A percentile compares a stretch with the other conserved stretches of the same genome.
phyloP scores from a whole-genome alignment of 2,888 invertebrate species.

The Aspidiotus destructor region DNA sequence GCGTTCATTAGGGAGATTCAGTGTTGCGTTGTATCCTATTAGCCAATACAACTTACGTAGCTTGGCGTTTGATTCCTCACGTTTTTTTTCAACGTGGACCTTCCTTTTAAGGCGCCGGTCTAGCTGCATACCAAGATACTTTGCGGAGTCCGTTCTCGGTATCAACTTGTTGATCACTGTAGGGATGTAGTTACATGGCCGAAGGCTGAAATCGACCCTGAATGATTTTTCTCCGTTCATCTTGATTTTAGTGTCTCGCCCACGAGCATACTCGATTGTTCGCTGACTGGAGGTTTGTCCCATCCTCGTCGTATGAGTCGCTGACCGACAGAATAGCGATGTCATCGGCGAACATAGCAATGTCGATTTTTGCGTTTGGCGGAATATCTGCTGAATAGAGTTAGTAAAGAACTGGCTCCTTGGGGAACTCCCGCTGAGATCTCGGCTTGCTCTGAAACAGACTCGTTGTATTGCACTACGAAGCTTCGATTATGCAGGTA shows the following conservation, averaged over 20 bases:
- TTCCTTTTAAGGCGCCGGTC: conserved; percentile 47
- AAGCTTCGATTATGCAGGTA: conserved; percentile 5
- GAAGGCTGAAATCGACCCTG: conserved; percentile 11
- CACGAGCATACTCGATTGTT: background rate
- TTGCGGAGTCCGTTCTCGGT: conserved; percentile 83
- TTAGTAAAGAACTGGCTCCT: background rate
- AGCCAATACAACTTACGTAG: conserved; percentile 35
- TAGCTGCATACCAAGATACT: conserved; percentile 86
- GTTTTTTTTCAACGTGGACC: conserved; percentile 27
- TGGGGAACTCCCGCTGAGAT: conserved; percentile 15
- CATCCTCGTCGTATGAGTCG: background rate
- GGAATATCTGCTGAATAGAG: conserved; percentile 14
- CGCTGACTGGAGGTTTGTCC: conserved; percentile 8
- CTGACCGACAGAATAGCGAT: conserved; percentile 5
- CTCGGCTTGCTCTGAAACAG: conserved; percentile 3
- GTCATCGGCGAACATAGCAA: conserved; percentile 11
- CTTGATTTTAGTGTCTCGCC: conserved; percentile 16
- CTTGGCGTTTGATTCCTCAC: conserved; percentile 24
- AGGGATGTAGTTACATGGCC: conserved; percentile 17
- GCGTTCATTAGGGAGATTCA: conserved; percentile 12
- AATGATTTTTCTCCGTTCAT: conserved; percentile 9
- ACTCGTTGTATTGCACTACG: conserved; percentile 7
- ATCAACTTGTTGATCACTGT: conserved; percentile 71
- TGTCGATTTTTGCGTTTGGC: background rate
- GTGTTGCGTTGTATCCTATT: conserved; percentile 24